Conservation (phyloP, 2,888 invertebrate species). For the Tachystola acroxantha region DNA sequence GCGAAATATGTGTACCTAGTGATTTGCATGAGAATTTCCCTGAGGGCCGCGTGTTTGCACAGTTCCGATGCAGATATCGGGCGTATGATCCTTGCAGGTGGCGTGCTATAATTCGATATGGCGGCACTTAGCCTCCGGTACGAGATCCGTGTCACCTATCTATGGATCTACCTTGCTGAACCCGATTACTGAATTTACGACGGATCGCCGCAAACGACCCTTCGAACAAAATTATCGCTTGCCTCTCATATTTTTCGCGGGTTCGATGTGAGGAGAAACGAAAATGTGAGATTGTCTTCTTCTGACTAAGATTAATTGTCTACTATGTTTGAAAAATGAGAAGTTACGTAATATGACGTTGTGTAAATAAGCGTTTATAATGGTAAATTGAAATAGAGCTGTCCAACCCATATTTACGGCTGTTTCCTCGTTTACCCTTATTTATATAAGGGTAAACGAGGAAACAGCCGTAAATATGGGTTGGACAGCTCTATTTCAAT, state of each 20-base stretch:
- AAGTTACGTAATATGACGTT: neutral
- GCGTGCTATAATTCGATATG: conserved; percentile 38
- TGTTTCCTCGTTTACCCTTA: no score
- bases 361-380: no score
- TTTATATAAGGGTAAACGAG: no score
- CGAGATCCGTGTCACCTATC: conserved; percentile 21
- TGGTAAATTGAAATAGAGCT: no score
- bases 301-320: conserved; percentile 1
- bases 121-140: conserved; percentile 28
- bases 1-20: neutral
- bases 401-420: no score
- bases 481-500: no score
- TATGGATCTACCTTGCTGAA: conserved; percentile 22
- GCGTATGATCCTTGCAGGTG: conserved; percentile 29
- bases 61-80: conserved; percentile 14
- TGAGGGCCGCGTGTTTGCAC: conserved; percentile 3
- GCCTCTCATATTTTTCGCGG: conserved; percentile 9
- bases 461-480: no score
- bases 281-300: conserved; percentile 2
- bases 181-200: conserved; percentile 37
- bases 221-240: conserved; percentile 18
- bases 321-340: neutral
- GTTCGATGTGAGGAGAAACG: neutral
- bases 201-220: conserved; percentile 27
- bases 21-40: conserved; percentile 8